Conservation (phyloP, 2,797 vertebrate genomes). For the Anableps anableps region DNA sequence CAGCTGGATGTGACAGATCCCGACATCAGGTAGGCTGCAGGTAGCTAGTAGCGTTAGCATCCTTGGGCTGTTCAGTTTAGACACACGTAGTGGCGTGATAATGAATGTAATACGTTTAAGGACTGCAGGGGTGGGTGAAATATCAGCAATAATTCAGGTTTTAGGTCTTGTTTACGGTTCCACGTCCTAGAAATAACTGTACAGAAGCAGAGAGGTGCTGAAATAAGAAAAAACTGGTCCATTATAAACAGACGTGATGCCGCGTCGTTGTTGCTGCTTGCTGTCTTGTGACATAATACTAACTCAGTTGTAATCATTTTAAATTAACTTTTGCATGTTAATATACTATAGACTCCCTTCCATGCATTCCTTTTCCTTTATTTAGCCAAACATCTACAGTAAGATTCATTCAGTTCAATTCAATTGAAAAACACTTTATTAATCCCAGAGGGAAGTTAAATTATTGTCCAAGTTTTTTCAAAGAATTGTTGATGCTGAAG, state of each 20-base stretch:
- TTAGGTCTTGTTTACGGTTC: background rate
- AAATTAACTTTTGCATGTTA: background rate
- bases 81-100: background rate
- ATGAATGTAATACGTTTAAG: background rate
- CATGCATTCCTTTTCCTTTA: background rate
- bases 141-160: background rate
- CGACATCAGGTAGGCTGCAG: slow-evolving; percentile 76
- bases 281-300: background rate
- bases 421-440: too few species aligned
- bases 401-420: background rate
- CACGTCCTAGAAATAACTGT: too few species aligned
- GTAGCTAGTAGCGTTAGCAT: slow-evolving; percentile 63
- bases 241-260: background rate
- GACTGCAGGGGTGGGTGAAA: background rate
- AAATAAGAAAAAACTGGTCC: slow-evolving; percentile 37
- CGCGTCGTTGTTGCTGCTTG: background rate
- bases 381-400: background rate
- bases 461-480: background rate
- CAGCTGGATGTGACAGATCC: slow-evolving; percentile 79
- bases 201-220: slow-evolving; percentile 23
- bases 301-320: background rate
- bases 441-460: too few species aligned
- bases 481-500: background rate
- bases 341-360: background rate
- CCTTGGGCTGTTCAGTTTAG: background rate